Percentiles rank a stretch among this genome's conserved stretches.
Evolutionary conservation across 2,113 vertebrate species (phyloP).

Genomic region (Aptenodytes patagonicus): DNA sequence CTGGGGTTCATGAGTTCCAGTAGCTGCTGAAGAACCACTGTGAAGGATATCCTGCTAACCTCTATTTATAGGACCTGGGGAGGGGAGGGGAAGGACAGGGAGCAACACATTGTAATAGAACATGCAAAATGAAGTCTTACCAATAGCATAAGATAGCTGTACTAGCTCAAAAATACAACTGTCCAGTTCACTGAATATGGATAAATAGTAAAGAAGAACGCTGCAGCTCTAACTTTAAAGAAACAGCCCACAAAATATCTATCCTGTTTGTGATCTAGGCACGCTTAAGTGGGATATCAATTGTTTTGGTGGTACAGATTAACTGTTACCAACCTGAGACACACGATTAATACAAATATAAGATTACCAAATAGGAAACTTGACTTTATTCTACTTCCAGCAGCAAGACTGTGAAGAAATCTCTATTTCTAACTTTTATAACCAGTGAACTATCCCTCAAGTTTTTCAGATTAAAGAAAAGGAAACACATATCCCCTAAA

Average conservation of each 20-base stretch:
- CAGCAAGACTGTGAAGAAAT: background rate
- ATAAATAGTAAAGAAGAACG: background rate
- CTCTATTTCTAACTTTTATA: background rate
- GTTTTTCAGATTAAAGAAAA: background rate
- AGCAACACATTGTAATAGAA: background rate
- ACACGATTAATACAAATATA: background rate
- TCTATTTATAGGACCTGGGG: constrained; percentile 27
- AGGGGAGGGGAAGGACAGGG: background rate
- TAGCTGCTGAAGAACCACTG: background rate
- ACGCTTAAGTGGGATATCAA: background rate
- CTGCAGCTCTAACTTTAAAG: background rate
- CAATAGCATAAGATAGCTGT: background rate
- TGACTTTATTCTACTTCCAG: background rate
- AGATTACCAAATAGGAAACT: constrained; percentile 22
- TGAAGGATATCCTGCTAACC: constrained; percentile 25
- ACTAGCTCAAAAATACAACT: background rate
- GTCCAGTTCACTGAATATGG: background rate
- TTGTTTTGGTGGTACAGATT: background rate
- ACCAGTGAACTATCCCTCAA: background rate
- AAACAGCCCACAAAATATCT: background rate
- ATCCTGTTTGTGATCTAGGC: background rate
- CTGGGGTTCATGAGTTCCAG: background rate
- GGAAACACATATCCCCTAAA: background rate
- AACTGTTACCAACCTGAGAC: background rate
- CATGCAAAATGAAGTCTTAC: background rate